Conservation (phyloP, 2,797 vertebrate genomes). For the Mergus octosetaceus region DNA sequence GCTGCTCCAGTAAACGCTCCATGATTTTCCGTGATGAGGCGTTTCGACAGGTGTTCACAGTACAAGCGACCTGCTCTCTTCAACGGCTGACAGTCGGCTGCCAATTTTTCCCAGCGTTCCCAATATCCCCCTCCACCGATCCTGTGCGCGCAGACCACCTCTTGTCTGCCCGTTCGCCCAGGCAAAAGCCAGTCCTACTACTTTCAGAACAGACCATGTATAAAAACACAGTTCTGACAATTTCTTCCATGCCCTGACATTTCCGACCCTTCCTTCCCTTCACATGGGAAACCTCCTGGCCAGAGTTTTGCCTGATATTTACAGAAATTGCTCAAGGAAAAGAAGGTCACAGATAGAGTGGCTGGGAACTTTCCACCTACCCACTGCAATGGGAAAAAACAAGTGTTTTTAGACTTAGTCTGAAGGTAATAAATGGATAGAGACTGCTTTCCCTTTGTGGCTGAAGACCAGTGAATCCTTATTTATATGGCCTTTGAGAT, state of each 20-base stretch:
- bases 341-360: neutral
- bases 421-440: neutral
- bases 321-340: neutral
- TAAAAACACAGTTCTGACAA: neutral
- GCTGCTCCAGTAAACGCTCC: too few relatives aligned
- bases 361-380: neutral
- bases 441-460: neutral
- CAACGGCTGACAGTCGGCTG: too few relatives aligned
- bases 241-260: neutral
- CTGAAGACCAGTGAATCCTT: neutral
- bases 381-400: neutral
- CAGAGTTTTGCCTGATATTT: neutral
- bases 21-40: too few relatives aligned
- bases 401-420: neutral
- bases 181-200: too few relatives aligned
- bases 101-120: too few relatives aligned
- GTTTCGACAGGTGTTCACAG: too few relatives aligned
- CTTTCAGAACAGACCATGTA: neutral
- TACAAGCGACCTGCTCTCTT: too few relatives aligned
- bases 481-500: slow-evolving; percentile 2
- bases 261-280: neutral
- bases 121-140: too few relatives aligned
- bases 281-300: accelerated
- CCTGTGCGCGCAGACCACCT: too few relatives aligned
- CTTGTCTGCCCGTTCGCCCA: too few relatives aligned